A percentile compares a stretch with the other conserved stretches of the same genome.
phyloP scores from a whole-genome alignment of 2,113 vertebrate species.

The Silurus asotus region DNA sequence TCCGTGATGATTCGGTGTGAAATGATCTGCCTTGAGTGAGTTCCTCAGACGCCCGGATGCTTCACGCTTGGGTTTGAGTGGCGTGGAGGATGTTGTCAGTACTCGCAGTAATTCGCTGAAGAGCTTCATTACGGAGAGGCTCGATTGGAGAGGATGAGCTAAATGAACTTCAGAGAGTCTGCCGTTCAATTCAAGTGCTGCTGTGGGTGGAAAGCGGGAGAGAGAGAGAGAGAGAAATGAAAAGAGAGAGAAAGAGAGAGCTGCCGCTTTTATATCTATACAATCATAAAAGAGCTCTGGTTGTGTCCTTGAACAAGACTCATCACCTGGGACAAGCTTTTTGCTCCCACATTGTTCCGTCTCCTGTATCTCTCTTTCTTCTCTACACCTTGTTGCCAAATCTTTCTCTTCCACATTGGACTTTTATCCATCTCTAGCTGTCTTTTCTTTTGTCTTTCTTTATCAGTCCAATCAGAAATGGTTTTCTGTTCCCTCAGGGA shows the following conservation, averaged over 20 bases:
- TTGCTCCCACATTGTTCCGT: neutral
- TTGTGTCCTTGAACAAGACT: constrained; percentile 53
- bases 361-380: constrained; percentile 33
- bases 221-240: neutral
- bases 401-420: neutral
- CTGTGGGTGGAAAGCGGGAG: constrained; percentile 45
- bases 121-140: constrained; percentile 21
- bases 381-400: no score
- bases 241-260: neutral
- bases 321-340: constrained; percentile 36
- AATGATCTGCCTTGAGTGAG: constrained; percentile 36
- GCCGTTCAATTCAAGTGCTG: constrained; percentile 24
- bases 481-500: neutral
- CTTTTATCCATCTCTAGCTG: neutral
- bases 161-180: constrained; percentile 44
- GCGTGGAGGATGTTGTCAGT: constrained; percentile 11
- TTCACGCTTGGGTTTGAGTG: constrained; percentile 38
- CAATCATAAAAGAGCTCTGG: constrained; percentile 51
- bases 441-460: neutral
- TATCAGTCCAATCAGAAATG: constrained; percentile 33
- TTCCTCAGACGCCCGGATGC: constrained; percentile 24
- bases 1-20: constrained; percentile 40
- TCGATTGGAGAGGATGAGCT: constrained; percentile 26
- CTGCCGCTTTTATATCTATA: constrained; percentile 49
- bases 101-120: constrained; percentile 35